Evolutionary conservation across 1,140 invertebrate species (phyloP).

Genomic region (Vanessa tameamea): DNA sequence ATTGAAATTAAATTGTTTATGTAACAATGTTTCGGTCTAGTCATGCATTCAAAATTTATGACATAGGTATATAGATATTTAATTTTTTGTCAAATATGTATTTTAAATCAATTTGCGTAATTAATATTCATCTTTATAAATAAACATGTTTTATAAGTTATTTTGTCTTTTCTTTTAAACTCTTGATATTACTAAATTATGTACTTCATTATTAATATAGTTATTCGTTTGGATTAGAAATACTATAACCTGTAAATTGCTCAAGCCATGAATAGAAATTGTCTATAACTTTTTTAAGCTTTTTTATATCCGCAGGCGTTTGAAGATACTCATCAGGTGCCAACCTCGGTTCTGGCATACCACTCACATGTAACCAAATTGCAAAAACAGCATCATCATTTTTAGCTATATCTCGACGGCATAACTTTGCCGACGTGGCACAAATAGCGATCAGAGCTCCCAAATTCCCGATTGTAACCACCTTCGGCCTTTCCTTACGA

Average conservation of each 20-base stretch:
- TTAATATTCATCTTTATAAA: no score
- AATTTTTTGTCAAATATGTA: not conserved
- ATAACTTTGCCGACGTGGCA: conserved; percentile 61
- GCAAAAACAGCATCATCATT: conserved; percentile 67
- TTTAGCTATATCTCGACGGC: conserved; percentile 56
- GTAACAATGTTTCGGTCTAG: conserved; percentile 10
- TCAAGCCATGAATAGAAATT: conserved; percentile 66
- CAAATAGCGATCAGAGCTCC: conserved; percentile 52
- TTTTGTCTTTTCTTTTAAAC: no score
- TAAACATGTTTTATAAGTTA: no score
- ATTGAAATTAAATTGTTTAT: not conserved
- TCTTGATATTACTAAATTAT: no score
- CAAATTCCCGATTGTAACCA: conserved; percentile 57
- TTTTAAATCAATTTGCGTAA: no score
- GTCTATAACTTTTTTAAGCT: conserved; percentile 52
- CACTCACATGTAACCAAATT: conserved; percentile 69
- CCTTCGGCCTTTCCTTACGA: conserved; percentile 57
- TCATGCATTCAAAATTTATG: not conserved
- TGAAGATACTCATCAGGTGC: conserved; percentile 66
- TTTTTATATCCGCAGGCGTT: conserved; percentile 57
- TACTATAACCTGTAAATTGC: conserved; percentile 54
- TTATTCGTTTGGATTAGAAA: conserved; percentile 1
- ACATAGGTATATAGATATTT: not conserved
- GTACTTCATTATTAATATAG: not conserved
- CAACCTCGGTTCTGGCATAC: conserved; percentile 60